A percentile compares a stretch with the other conserved stretches of the same genome.
Conservation (phyloP, 2,888 invertebrate species). For the Drosophila mulleri region DNA sequence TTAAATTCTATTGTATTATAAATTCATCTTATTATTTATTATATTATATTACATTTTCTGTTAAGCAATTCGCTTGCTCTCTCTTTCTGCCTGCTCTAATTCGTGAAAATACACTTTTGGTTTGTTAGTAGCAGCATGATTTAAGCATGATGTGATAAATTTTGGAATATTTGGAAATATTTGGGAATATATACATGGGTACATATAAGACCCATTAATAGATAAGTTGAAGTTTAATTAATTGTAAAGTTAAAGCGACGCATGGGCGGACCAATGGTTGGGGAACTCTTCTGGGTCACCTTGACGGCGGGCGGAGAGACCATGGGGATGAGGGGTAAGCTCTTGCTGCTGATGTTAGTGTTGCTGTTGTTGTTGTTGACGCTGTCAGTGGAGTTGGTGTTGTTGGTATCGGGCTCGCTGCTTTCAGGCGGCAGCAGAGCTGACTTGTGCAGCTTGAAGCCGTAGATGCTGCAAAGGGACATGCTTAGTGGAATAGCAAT, state of each 20-base stretch:
- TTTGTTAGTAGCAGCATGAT: no score
- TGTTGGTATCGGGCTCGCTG: neutral
- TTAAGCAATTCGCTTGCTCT: no score
- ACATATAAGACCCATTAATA: neutral
- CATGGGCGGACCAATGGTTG: neutral
- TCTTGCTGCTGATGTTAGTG: neutral
- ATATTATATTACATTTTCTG: no score
- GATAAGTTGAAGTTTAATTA: neutral
- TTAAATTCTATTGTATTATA: no score
- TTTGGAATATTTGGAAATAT: no score
- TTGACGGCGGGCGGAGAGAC: neutral
- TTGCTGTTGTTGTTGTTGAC: neutral
- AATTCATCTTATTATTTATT: no score
- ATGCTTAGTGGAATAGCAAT: no score
- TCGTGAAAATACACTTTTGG: no score
- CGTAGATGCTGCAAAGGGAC: constrained; percentile 43
- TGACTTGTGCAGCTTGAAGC: constrained; percentile 54
- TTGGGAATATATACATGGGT: no score
- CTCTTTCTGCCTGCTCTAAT: no score
- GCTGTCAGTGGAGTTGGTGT: neutral
- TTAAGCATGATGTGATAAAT: no score
- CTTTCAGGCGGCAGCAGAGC: constrained; percentile 29
- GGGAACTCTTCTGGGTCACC: neutral
- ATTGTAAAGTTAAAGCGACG: constrained; percentile 14
- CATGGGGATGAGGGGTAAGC: neutral